Percentiles rank a stretch among this genome's conserved stretches.
Evolutionary conservation across 2,797 vertebrate species (phyloP).

Genomic region (Borostomias antarcticus): DNA sequence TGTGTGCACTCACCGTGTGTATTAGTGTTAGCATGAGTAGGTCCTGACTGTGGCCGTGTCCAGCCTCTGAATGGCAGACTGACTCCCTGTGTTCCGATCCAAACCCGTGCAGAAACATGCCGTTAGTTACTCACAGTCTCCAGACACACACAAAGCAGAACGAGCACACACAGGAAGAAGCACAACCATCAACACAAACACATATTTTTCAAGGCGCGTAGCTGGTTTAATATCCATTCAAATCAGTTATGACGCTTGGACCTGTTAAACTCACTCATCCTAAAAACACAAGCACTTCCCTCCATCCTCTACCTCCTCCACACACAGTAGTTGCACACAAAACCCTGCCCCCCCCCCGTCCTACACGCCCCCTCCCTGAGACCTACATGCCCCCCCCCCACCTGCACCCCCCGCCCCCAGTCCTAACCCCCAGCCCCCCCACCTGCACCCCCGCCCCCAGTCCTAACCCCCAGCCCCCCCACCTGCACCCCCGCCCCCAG

Average conservation of each 20-base stretch:
- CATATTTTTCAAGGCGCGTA: neutral
- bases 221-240: neutral
- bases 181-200: conserved; percentile 45
- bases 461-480: neutral
- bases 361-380: too few relatives aligned
- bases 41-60: conserved; percentile 97
- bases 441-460: neutral
- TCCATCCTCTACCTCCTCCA: too few relatives aligned
- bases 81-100: conserved; percentile 83
- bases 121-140: conserved; percentile 78
- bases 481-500: too few relatives aligned
- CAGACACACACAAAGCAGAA: conserved; percentile 22
- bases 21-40: conserved; percentile 92
- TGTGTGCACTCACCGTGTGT: conserved; percentile 63
- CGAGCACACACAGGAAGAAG: conserved; percentile 34
- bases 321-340: too few relatives aligned
- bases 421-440: too few relatives aligned
- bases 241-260: neutral
- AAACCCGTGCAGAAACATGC: conserved; percentile 89
- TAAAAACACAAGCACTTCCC: too few relatives aligned
- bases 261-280: too few relatives aligned
- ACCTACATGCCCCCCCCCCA: too few relatives aligned
- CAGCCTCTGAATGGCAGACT: conserved; percentile 93
- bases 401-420: too few relatives aligned
- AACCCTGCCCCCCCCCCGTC: too few relatives aligned